Percentiles rank a stretch among this genome's conserved stretches.
Evolutionary conservation across 2,797 vertebrate genomes (phyloP).

Genomic region (Pelobates cultripes): DNA sequence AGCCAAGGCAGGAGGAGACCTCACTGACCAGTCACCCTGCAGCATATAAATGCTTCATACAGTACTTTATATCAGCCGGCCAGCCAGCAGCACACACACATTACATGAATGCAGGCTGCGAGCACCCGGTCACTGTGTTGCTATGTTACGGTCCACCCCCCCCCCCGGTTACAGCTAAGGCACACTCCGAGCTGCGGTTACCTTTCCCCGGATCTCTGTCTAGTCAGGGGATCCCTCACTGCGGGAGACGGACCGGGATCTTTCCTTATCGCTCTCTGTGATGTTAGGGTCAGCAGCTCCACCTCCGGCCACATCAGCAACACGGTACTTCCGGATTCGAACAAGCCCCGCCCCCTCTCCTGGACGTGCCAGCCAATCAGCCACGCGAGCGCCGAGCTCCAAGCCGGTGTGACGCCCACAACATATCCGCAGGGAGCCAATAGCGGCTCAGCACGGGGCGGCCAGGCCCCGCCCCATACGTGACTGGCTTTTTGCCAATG

Average conservation of each 20-base stretch:
- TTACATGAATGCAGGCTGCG: no score
- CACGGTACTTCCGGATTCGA: slow-evolving; percentile 34
- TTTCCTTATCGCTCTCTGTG: slow-evolving; percentile 2
- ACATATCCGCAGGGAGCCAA: background rate
- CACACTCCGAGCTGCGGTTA: background rate
- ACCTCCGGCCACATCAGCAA: slow-evolving; percentile 50
- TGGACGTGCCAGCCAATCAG: background rate
- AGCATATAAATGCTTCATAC: no score
- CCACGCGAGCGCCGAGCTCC: no score
- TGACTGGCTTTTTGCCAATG: background rate
- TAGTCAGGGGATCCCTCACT: background rate
- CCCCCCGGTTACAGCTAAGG: background rate
- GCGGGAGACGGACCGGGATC: no score
- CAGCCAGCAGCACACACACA: no score
- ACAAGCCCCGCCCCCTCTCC: background rate
- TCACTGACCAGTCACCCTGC: no score
- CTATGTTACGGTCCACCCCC: no score
- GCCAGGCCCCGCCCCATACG: background rate
- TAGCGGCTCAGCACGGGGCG: background rate
- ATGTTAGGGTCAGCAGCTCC: slow-evolving; percentile 4
- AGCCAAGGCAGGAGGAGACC: no score
- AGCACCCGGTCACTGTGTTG: no score
- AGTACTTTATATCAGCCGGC: no score
- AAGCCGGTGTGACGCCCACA: background rate
- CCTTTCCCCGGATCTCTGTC: slow-evolving; percentile 23